Percentiles rank a stretch among this genome's conserved stretches.
These are phyloP conservation scores for Cryptosula pallasiana DNA, from an alignment of 2,888 invertebrate genomes.

Conservation along the genomic window DNA sequence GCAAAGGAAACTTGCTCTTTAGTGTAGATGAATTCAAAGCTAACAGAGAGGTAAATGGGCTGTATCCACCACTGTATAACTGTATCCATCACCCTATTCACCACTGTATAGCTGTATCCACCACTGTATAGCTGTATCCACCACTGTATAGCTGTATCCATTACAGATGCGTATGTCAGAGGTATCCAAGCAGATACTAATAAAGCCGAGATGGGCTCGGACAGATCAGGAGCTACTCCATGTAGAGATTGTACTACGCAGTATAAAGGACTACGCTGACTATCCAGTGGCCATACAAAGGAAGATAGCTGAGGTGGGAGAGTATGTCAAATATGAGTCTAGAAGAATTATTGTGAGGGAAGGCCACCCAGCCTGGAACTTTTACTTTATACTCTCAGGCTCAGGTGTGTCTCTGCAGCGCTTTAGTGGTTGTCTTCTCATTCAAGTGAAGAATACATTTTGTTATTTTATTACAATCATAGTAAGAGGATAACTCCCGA, in stretches of 20 bases:
- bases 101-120: too few relatives aligned
- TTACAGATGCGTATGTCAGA: constrained; percentile 24
- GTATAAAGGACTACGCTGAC: constrained; percentile 22
- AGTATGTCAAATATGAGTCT: constrained; percentile 36
- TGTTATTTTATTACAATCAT: too few relatives aligned
- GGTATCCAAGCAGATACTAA: constrained; percentile 17
- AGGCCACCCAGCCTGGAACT: constrained; percentile 42
- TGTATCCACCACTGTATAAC: too few relatives aligned
- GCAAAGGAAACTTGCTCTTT: constrained; percentile 19
- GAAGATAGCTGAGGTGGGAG: constrained; percentile 24
- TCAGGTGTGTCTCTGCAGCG: constrained; percentile 42
- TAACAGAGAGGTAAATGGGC: constrained; percentile 23
- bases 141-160: too few relatives aligned
- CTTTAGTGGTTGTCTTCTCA: too few relatives aligned
- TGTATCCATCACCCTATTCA: too few relatives aligned
- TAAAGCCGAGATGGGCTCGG: constrained; percentile 18
- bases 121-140: too few relatives aligned
- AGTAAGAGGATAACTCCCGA: too few relatives aligned
- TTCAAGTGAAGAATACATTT: too few relatives aligned
- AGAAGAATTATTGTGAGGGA: constrained; percentile 43
- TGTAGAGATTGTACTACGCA: constrained; percentile 19
- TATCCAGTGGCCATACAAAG: constrained; percentile 23
- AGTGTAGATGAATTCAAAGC: constrained; percentile 23
- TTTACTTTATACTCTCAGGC: constrained; percentile 48
- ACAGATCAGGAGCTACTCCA: constrained; percentile 22